A percentile compares a stretch with the other conserved stretches of the same genome.
Conservation (phyloP, 1,140 invertebrate genomes). For the Drosophila subpulchrella region DNA sequence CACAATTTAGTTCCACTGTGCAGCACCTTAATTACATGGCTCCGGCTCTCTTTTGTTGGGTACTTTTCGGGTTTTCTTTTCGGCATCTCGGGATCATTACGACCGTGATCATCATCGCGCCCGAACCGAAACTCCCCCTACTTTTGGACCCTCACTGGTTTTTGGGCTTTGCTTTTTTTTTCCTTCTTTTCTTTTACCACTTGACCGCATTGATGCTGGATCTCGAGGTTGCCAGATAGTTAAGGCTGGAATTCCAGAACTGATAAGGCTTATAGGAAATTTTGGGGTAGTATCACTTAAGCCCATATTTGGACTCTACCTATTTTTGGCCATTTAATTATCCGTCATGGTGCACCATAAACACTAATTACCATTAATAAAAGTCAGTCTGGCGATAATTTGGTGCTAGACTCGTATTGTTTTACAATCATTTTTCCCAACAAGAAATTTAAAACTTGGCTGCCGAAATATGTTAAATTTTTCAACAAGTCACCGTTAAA, state of each 20-base stretch:
- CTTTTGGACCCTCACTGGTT: slow-evolving; percentile 13
- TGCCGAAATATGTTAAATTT: neutral
- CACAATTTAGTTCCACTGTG: slow-evolving; percentile 80
- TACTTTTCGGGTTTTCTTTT: slow-evolving; percentile 55
- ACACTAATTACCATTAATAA: slow-evolving; percentile 5
- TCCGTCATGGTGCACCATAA: slow-evolving; percentile 3
- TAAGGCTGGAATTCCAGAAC: neutral
- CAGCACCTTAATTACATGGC: slow-evolving; percentile 50
- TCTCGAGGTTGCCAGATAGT: slow-evolving; percentile 30
- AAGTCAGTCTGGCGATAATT: slow-evolving; percentile 20
- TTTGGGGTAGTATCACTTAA: neutral
- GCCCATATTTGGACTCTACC: neutral
- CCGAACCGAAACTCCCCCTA: slow-evolving; percentile 50
- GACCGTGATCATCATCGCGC: slow-evolving; percentile 30
- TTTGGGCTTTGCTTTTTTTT: slow-evolving; percentile 17
- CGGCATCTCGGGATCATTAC: slow-evolving; percentile 45
- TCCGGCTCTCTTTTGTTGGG: slow-evolving; percentile 43
- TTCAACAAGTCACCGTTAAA: neutral
- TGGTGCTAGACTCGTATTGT: neutral
- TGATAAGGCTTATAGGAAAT: neutral
- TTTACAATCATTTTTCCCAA: slow-evolving; percentile 3
- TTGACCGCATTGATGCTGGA: slow-evolving; percentile 55
- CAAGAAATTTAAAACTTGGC: neutral
- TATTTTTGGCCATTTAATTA: neutral
- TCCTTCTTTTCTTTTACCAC: slow-evolving; percentile 44